A percentile compares a stretch with the other conserved stretches of the same genome.
phyloP scores from a whole-genome alignment of 2,888 invertebrate species.

The Dendrolimus houi region DNA sequence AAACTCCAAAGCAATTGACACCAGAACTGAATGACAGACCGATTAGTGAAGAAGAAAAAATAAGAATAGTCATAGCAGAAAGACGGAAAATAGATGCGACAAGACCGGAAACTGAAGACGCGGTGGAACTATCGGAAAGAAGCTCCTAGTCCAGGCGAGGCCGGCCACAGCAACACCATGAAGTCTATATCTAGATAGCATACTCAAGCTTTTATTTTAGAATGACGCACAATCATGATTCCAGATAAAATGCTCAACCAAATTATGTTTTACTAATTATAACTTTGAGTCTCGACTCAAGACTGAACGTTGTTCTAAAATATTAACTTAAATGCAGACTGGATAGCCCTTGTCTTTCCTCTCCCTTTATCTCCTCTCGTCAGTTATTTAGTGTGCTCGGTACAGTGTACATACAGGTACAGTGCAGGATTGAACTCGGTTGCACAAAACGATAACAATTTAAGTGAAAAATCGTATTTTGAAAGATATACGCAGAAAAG shows the following conservation, averaged over 20 bases:
- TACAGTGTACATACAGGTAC: slow-evolving; percentile 17
- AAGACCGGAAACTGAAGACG: slow-evolving; percentile 49
- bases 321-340: slow-evolving; percentile 10
- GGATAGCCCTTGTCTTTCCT: slow-evolving; percentile 19
- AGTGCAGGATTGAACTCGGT: slow-evolving; percentile 60
- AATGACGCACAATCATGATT: slow-evolving; percentile 7
- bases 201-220: slow-evolving; percentile 1
- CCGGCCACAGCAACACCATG: slow-evolving; percentile 72
- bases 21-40: slow-evolving; percentile 36
- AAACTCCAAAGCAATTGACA: slow-evolving; percentile 20
- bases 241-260: not conserved
- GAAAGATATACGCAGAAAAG: not conserved
- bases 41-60: slow-evolving; percentile 68
- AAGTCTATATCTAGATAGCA: slow-evolving; percentile 64
- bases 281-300: slow-evolving; percentile 7
- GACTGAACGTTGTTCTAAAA: not conserved
- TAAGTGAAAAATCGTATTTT: no score
- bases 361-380: slow-evolving; percentile 25
- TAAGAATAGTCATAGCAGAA: slow-evolving; percentile 78
- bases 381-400: slow-evolving; percentile 34
- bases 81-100: slow-evolving; percentile 73
- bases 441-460: slow-evolving; percentile 27
- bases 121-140: slow-evolving; percentile 58
- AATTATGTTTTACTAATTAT: not conserved
- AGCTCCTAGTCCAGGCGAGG: slow-evolving; percentile 72